Percentiles rank a stretch among this genome's conserved stretches.
Conservation (phyloP, 2,888 invertebrate species). For the Crematogaster levior region DNA sequence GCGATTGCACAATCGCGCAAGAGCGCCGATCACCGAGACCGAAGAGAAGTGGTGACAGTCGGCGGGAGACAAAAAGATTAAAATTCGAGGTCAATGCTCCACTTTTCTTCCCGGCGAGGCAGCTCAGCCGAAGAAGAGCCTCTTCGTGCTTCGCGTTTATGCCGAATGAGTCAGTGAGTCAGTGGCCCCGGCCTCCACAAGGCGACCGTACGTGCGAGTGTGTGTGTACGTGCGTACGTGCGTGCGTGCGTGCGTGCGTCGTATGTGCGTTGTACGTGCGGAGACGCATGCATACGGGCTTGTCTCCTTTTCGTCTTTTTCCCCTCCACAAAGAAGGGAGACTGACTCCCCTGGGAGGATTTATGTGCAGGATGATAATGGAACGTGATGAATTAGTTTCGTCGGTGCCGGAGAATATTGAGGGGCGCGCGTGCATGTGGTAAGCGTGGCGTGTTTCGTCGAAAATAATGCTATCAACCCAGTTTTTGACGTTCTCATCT, state of each 20-base stretch:
- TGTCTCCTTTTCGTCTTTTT: not conserved
- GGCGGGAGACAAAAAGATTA: constrained; percentile 49
- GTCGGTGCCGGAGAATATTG: constrained; percentile 23
- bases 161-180: constrained; percentile 76
- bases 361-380: constrained; percentile 52
- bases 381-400: constrained; percentile 51
- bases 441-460: constrained; percentile 11
- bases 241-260: constrained; percentile 10
- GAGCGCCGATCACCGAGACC: not conserved
- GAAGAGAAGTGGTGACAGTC: constrained; percentile 59
- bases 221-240: no score
- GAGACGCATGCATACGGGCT: constrained; percentile 30
- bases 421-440: not conserved
- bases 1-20: constrained; percentile 69
- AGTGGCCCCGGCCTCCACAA: constrained; percentile 74
- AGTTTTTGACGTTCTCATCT: constrained; percentile 9
- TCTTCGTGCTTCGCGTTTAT: constrained; percentile 67
- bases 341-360: constrained; percentile 33
- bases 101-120: constrained; percentile 69
- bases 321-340: constrained; percentile 15
- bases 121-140: constrained; percentile 57
- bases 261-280: not conserved
- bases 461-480: constrained; percentile 20
- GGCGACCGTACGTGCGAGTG: constrained; percentile 19
- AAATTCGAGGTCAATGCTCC: constrained; percentile 74